Percentiles rank a stretch among this genome's conserved stretches.
Evolutionary conservation across 2,113 vertebrate species (phyloP).

Genomic region (Caracal caracal): DNA sequence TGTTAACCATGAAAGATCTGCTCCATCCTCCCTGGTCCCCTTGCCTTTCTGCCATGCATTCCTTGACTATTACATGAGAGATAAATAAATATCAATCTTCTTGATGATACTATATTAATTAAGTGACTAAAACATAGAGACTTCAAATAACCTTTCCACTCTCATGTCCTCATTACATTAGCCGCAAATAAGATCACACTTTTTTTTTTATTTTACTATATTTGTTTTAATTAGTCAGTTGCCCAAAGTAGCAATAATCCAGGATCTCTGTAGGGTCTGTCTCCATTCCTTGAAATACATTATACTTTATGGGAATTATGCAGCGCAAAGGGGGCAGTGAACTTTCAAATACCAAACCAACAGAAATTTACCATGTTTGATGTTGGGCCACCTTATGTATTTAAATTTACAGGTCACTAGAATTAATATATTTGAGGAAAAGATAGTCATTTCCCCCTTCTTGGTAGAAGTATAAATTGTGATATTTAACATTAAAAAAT

Average conservation of each 20-base stretch:
- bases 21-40: no score
- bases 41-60: background rate
- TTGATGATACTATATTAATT: background rate
- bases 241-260: background rate
- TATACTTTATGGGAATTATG: background rate
- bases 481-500: background rate
- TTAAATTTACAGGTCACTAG: background rate
- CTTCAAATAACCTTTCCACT: background rate
- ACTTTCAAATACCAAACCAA: background rate
- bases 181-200: background rate
- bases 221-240: constrained; percentile 4
- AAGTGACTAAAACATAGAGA: background rate
- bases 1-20: background rate
- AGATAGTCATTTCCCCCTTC: background rate
- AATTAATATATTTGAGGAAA: background rate
- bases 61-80: background rate
- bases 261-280: background rate
- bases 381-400: background rate
- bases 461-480: background rate
- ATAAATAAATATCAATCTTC: background rate
- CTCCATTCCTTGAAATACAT: background rate
- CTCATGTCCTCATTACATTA: background rate
- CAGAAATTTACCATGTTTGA: background rate
- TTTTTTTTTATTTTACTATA: background rate
- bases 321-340: background rate